Conservation (phyloP, 2,888 invertebrate species). For the Uloborus plumipes region DNA sequence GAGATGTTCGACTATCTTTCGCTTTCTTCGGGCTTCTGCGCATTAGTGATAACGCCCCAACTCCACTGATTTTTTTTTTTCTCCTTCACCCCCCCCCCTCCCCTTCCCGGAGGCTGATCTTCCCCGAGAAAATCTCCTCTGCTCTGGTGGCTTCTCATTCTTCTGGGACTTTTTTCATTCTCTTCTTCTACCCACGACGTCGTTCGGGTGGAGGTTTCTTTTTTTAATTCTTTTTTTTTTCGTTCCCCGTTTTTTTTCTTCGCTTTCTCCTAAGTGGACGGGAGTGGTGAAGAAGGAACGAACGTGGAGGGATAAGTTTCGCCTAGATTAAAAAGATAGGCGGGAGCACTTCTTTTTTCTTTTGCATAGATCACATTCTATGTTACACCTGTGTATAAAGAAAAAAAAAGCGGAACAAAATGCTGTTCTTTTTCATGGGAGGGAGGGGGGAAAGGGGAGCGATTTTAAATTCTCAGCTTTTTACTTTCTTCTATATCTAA, state of each 20-base stretch:
- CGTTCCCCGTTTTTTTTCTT: background rate
- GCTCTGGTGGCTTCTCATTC: background rate
- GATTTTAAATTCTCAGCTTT: too few relatives aligned
- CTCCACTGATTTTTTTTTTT: background rate
- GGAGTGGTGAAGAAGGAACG: background rate
- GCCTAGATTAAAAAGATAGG: slow-evolving; percentile 4
- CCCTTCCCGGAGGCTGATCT: background rate
- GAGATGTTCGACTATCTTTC: background rate
- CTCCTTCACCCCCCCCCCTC: background rate
- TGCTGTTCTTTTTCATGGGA: too few relatives aligned
- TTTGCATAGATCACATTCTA: background rate
- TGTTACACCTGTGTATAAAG: too few relatives aligned
- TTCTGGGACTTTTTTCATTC: background rate
- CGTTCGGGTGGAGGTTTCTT: background rate
- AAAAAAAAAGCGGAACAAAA: too few relatives aligned
- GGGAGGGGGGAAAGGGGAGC: too few relatives aligned
- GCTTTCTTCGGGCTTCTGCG: slow-evolving; percentile 31
- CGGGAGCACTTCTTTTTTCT: background rate
- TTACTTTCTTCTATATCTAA: too few relatives aligned
- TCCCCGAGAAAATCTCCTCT: background rate
- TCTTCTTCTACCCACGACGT: background rate
- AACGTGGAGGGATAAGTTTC: background rate
- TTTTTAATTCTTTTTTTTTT: background rate
- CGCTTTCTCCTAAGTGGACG: background rate
- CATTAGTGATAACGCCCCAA: slow-evolving; percentile 43